phyloP scores from a whole-genome alignment of 2,888 invertebrate species.

The Nomada ferruginata region DNA sequence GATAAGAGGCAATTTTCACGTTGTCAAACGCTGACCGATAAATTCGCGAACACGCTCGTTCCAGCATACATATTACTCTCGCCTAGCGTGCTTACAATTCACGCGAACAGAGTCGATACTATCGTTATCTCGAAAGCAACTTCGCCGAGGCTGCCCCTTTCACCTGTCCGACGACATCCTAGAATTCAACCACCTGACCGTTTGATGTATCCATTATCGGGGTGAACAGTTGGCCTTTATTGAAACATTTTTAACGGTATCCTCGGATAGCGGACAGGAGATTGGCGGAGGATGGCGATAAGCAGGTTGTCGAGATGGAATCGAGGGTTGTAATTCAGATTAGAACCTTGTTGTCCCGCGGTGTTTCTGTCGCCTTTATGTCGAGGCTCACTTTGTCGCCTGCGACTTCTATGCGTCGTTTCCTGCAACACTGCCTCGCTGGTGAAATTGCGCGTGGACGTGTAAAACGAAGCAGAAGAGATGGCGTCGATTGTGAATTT shows the following conservation, averaged over 20 bases:
- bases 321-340: slow-evolving; percentile 17
- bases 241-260: slow-evolving; percentile 5
- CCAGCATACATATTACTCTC: slow-evolving; percentile 4
- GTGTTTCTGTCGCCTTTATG: not conserved
- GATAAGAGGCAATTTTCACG: slow-evolving; percentile 57
- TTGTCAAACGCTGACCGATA: slow-evolving; percentile 42
- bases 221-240: slow-evolving; percentile 4
- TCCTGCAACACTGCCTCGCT: not conserved
- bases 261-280: not conserved
- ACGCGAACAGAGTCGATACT: slow-evolving; percentile 38
- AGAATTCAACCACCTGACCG: slow-evolving; percentile 8
- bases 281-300: slow-evolving; percentile 14
- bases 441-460: too few species aligned
- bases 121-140: slow-evolving; percentile 46
- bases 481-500: not conserved
- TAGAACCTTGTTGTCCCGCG: not conserved
- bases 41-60: slow-evolving; percentile 38
- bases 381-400: not conserved
- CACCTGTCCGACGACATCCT: slow-evolving; percentile 40
- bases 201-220: slow-evolving; percentile 32
- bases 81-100: slow-evolving; percentile 38
- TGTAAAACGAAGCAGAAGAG: not conserved
- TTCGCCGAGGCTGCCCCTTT: slow-evolving; percentile 41
- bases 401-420: not conserved
- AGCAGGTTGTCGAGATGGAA: slow-evolving; percentile 16